Evolutionary conservation across 37 sponge, comb jelly and placozoan genomes (phyloP).

Genomic region (Spongilla lacustris): DNA sequence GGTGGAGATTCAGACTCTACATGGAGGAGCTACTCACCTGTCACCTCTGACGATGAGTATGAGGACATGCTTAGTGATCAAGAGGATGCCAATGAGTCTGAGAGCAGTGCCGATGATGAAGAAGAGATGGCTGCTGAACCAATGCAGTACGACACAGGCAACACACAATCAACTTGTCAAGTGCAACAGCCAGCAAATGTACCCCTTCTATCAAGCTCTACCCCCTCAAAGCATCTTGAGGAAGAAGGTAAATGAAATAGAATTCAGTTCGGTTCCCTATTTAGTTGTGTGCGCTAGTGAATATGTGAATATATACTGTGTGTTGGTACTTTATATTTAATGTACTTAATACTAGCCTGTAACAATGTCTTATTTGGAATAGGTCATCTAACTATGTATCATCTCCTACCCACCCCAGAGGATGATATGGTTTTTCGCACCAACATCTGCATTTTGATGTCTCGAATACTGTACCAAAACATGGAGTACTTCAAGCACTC

Average conservation of each 20-base stretch:
- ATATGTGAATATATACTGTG: background rate
- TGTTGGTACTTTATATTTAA: background rate
- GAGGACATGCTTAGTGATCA: background rate
- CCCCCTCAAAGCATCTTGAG: background rate
- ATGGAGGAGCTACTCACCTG: slow-evolving; percentile 18
- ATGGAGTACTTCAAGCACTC: slow-evolving; percentile 19
- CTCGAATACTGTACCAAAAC: slow-evolving; percentile 24
- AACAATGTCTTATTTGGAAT: background rate
- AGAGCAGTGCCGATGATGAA: background rate
- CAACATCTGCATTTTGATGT: slow-evolving; percentile 29
- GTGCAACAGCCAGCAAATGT: background rate
- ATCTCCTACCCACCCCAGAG: slow-evolving; percentile 32
- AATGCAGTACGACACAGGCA: background rate
- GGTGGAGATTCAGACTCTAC: background rate
- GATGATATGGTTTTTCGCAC: slow-evolving; percentile 9
- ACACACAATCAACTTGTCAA: background rate
- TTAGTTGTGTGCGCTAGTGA: background rate
- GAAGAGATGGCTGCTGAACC: background rate
- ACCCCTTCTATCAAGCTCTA: background rate
- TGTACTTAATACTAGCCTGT: background rate
- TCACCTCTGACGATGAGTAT: slow-evolving; percentile 9
- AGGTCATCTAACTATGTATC: slow-evolving; percentile 8
- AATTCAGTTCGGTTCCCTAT: background rate
- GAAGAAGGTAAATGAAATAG: background rate
- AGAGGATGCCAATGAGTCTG: slow-evolving; percentile 1